A percentile compares a stretch with the other conserved stretches of the same genome.
phyloP scores from a whole-genome alignment of 2,797 vertebrate species.

The Lateolabrax maculatus region DNA sequence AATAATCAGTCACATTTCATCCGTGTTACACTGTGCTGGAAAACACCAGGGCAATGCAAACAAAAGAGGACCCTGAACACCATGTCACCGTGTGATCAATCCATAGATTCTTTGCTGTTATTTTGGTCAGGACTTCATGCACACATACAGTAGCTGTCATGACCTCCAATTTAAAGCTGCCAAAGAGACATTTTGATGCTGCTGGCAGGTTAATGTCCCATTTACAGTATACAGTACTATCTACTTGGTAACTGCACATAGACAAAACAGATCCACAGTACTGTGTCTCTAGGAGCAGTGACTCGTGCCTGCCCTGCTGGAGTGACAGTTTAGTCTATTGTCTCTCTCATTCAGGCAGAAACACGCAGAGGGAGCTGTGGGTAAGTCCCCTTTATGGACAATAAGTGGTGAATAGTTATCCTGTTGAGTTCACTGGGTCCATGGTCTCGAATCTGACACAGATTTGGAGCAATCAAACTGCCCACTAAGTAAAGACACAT shows the following conservation, averaged over 20 bases:
- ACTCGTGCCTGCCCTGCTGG: background rate
- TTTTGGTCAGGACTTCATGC: constrained; percentile 15
- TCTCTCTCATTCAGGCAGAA: background rate
- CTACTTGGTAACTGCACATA: background rate
- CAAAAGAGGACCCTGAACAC: background rate
- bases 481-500: background rate
- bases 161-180: constrained; percentile 20
- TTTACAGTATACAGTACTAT: background rate
- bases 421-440: background rate
- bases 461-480: background rate
- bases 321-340: background rate
- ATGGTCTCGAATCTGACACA: constrained; percentile 16
- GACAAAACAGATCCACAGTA: background rate
- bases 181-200: background rate
- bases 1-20: constrained; percentile 2
- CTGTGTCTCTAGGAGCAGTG: background rate
- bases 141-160: background rate
- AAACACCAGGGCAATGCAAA: background rate
- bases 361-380: constrained; percentile 7
- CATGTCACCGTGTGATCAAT: background rate
- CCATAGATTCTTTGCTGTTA: background rate
- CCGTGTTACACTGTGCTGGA: background rate
- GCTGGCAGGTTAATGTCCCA: background rate
- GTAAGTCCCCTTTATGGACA: background rate
- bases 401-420: background rate